A percentile compares a stretch with the other conserved stretches of the same genome.
Conservation (phyloP, 53 echinoderm and acorn worm species). For the Stichopus horrens region DNA sequence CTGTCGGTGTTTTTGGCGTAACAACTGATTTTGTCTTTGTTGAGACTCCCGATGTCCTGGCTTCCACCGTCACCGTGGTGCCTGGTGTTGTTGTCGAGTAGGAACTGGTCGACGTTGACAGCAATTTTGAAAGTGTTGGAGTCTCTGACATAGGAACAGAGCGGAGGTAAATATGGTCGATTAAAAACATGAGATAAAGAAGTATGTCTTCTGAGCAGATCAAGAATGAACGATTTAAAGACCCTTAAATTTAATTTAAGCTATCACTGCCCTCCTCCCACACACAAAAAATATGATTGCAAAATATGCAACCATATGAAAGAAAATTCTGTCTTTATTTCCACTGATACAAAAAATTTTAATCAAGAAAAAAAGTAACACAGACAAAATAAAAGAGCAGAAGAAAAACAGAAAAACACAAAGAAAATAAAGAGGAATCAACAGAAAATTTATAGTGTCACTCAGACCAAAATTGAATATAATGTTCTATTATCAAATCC, state of each 20-base stretch:
- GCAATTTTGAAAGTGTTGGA: slow-evolving; percentile 33
- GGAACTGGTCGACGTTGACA: slow-evolving; percentile 2
- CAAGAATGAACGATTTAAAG: background rate
- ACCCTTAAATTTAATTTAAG: background rate
- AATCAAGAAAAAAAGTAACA: too few species aligned
- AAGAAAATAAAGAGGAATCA: too few species aligned
- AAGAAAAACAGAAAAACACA: too few species aligned
- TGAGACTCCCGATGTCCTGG: background rate
- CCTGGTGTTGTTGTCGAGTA: background rate
- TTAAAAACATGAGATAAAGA: background rate
- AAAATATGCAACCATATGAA: too few species aligned
- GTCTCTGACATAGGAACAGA: slow-evolving; percentile 1
- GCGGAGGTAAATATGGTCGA: background rate
- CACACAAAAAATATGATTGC: too few species aligned
- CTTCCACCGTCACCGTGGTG: background rate
- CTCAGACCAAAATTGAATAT: too few species aligned
- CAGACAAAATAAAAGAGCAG: too few species aligned
- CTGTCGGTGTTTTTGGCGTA: slow-evolving; percentile 9
- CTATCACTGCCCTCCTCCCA: background rate
- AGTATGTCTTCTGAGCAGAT: background rate
- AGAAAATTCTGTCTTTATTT: too few species aligned
- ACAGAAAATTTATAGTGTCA: too few species aligned
- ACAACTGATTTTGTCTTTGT: background rate
- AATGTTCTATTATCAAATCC: too few species aligned
- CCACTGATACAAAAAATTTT: too few species aligned